These are phyloP conservation scores for Drosophila virilis DNA, from an alignment of 1,140 invertebrate species.

Conservation along the genomic window DNA sequence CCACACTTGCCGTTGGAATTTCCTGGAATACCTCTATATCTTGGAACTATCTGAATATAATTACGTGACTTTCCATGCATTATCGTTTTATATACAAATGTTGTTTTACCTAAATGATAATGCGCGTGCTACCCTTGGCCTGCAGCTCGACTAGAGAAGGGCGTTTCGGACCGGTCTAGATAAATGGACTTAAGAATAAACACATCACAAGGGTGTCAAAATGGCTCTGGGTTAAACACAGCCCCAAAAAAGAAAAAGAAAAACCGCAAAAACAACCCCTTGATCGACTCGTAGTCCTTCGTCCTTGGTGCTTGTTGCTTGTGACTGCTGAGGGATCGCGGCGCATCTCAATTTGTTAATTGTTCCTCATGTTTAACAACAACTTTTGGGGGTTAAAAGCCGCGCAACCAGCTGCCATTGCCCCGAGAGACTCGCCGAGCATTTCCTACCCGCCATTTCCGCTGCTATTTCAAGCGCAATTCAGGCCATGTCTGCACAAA, in stretches of 20 bases:
- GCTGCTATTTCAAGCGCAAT: constrained; percentile 32
- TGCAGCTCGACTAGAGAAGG: constrained; percentile 35
- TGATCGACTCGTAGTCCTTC: background rate
- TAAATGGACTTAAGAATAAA: constrained; percentile 68
- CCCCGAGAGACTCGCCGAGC: background rate
- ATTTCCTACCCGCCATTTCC: constrained; percentile 51
- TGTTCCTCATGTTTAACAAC: constrained; percentile 64
- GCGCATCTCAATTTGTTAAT: constrained; percentile 58
- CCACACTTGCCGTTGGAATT: no score
- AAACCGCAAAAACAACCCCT: constrained; percentile 23
- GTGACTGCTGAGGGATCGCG: constrained; percentile 12
- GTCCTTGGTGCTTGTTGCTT: background rate
- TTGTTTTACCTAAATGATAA: constrained; percentile 5
- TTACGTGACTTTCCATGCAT: background rate
- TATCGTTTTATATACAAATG: background rate
- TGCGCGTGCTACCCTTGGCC: constrained; percentile 33
- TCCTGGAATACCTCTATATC: no score
- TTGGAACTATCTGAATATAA: no score
- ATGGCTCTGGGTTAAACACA: constrained; percentile 54
- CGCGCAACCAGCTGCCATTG: constrained; percentile 50
- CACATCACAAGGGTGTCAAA: constrained; percentile 62
- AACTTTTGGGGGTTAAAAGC: constrained; percentile 31
- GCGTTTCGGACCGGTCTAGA: constrained; percentile 47
- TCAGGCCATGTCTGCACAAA: constrained; percentile 24
- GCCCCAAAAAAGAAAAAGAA: background rate